Percentiles rank a stretch among this genome's conserved stretches.
Evolutionary conservation across 2,888 invertebrate species (phyloP).

Genomic region (Drosophila infuscata): DNA sequence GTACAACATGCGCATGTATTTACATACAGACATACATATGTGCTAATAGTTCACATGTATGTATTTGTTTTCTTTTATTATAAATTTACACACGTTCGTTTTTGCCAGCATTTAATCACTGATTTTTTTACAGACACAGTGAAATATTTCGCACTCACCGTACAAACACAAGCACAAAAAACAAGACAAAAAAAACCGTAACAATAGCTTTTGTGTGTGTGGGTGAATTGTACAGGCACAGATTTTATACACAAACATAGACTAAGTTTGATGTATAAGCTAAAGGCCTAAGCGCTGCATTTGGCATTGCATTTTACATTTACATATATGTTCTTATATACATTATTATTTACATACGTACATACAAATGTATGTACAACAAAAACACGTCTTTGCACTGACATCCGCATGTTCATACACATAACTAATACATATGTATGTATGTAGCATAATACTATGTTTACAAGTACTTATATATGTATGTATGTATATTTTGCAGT

Average conservation of each 20-base stretch:
- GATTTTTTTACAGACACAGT: slow-evolving; percentile 36
- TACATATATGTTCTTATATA: slow-evolving; percentile 8
- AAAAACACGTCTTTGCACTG: slow-evolving; percentile 10
- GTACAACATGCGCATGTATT: slow-evolving; percentile 1
- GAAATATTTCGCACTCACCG: slow-evolving; percentile 47
- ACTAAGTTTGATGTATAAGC: slow-evolving; percentile 8
- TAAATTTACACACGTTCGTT: slow-evolving; percentile 55
- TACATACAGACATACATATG: slow-evolving; percentile 6
- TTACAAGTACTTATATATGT: slow-evolving; percentile 10
- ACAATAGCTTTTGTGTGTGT: slow-evolving; percentile 25
- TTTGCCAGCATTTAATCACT: slow-evolving; percentile 57
- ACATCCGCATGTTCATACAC: slow-evolving; percentile 25
- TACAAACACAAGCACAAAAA: slow-evolving; percentile 44
- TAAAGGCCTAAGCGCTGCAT: slow-evolving; percentile 25
- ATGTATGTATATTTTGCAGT: slow-evolving; percentile 40
- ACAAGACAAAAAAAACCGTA: slow-evolving; percentile 18
- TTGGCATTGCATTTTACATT: slow-evolving; percentile 38
- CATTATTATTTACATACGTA: slow-evolving; percentile 29
- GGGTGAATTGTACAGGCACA: slow-evolving; percentile 21
- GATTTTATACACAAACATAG: slow-evolving; percentile 8
- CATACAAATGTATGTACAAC: slow-evolving; percentile 14
- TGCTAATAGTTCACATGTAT: slow-evolving; percentile 22
- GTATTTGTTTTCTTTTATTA: slow-evolving; percentile 45
- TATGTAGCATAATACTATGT: slow-evolving; percentile 11
- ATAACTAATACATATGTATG: slow-evolving; percentile 15